Evolutionary conservation across 2,113 vertebrate genomes (phyloP).

Genomic region (Petrocephalus zakoni): DNA sequence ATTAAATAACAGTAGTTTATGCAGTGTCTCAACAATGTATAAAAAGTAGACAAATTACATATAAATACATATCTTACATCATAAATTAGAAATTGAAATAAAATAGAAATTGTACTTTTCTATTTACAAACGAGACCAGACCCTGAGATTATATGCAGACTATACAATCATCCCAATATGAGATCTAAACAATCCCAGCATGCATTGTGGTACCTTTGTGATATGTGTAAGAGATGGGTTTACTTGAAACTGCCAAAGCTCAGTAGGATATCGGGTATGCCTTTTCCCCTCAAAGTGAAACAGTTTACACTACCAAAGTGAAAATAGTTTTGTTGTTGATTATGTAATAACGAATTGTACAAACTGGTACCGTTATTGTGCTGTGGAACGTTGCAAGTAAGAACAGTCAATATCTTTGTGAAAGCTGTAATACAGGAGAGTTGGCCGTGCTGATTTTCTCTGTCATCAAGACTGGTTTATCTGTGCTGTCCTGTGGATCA

Average conservation of each 20-base stretch:
- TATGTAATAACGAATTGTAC: background rate
- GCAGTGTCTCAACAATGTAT: constrained; percentile 26
- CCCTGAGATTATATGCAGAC: constrained; percentile 45
- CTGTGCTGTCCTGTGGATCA: background rate
- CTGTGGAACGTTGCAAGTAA: background rate
- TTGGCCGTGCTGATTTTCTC: background rate
- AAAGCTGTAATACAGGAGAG: background rate
- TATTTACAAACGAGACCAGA: constrained; percentile 33
- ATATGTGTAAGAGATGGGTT: background rate
- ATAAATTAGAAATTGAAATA: constrained; percentile 47
- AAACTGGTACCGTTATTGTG: background rate
- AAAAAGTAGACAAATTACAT: constrained; percentile 39
- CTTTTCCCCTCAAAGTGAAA: background rate
- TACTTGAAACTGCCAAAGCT: background rate
- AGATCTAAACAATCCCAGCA: constrained; percentile 29
- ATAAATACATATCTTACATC: constrained; percentile 45
- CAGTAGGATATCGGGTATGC: background rate
- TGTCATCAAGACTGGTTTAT: background rate
- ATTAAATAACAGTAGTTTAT: constrained; percentile 23
- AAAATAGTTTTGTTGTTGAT: background rate
- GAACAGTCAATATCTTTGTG: background rate
- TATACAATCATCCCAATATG: constrained; percentile 47
- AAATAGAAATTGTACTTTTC: constrained; percentile 30
- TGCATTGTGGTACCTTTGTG: background rate
- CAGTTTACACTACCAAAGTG: background rate